These are phyloP conservation scores for Rhinolophus sinicus DNA, from an alignment of 2,113 vertebrate genomes.

Conservation along the genomic window DNA sequence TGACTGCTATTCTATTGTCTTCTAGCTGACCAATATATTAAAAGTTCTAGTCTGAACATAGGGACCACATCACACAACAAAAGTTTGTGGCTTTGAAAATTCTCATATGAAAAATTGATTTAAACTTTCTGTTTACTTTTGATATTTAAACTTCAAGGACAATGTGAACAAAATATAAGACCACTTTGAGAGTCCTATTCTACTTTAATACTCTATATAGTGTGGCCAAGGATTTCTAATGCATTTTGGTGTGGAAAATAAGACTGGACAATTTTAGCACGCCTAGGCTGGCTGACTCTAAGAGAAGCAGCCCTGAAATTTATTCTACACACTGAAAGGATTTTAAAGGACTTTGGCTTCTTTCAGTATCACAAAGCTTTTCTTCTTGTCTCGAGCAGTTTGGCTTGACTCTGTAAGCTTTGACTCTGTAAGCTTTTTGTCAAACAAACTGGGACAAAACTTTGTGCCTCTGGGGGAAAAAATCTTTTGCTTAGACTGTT, in stretches of 20 bases:
- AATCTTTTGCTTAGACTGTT: constrained; percentile 3
- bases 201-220: neutral
- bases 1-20: neutral
- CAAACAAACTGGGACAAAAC: constrained; percentile 50
- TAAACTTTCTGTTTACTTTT: constrained; percentile 35
- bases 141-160: constrained; percentile 57
- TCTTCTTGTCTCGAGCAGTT: constrained; percentile 55
- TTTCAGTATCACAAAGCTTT: constrained; percentile 22
- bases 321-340: neutral
- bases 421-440: constrained; percentile 60
- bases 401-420: constrained; percentile 57
- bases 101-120: constrained; percentile 55
- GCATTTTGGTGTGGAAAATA: constrained; percentile 57
- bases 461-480: neutral
- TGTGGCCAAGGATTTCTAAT: constrained; percentile 67
- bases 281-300: constrained; percentile 27
- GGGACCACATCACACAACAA: neutral
- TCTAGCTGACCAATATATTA: neutral
- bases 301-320: constrained; percentile 61
- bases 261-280: constrained; percentile 24
- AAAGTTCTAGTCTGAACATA: constrained; percentile 16
- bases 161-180: constrained; percentile 33
- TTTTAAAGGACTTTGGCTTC: constrained; percentile 61
- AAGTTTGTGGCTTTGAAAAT: constrained; percentile 39
- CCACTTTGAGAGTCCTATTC: constrained; percentile 3